Evolutionary conservation across 2,113 vertebrate genomes (phyloP), one percentile per base, ranked within the genome.

Genomic region (Prinia subflava): DNA sequence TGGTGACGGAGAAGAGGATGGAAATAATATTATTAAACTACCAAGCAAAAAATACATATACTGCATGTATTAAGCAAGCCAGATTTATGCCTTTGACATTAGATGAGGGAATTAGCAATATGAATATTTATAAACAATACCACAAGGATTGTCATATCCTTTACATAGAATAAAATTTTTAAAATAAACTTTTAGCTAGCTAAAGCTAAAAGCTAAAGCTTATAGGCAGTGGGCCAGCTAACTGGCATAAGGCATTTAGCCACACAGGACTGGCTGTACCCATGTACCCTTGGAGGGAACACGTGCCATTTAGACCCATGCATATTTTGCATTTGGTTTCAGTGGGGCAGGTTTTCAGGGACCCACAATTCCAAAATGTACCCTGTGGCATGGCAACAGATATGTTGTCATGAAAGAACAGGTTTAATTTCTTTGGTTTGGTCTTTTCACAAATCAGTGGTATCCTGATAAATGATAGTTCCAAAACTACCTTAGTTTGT

Each of bases 21-120:
- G 52, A 88, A 95, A 88, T 78, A 82, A 69, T 78, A 92, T 64
- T 74, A 81, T 53, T 41, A 92, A 84, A 84, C 35, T 55, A 64
- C 39, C 10, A 60, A 75, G 59, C 16, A 80, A 79, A 92, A 92
- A 77, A 35, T 46, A 57, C 18, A 17, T 81, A 28, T 31, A 41
- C 21, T 75, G 39, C 33, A 42, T 69, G 37, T 42, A 83, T 71
- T 90, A 87, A 90, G 47, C 62, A 88, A 85, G 50, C 13, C 35
- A 71, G 70, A 83, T 92, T 92, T 92, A 87, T 77, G 74, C 31
- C 81, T 92, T 82, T 91, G 65, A 90, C 78, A 90, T 93, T 83
- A 95, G 71, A 30, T 90, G 24, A 55, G 52, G 74, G 83, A 96
- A 90, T 93, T 89, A 90, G 33, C 37, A 35, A 37, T 42, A 88